Percentiles rank a stretch among this genome's conserved stretches.
Conservation (phyloP, 2,888 invertebrate species). For the Andrena praecox region DNA sequence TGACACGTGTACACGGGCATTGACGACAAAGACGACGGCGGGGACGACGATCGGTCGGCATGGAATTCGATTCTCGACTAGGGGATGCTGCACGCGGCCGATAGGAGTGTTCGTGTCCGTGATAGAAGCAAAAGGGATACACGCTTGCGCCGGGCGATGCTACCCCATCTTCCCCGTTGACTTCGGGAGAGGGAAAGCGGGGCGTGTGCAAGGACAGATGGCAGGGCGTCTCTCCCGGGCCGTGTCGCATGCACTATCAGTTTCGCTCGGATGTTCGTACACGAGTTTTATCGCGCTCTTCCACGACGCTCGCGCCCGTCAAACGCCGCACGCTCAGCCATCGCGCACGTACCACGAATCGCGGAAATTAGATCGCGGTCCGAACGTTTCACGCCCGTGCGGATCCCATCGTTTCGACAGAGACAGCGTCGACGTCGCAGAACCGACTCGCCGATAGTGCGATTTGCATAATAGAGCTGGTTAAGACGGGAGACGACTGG, state of each 20-base stretch:
- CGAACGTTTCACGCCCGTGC: conserved; percentile 7
- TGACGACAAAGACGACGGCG: conserved; percentile 30
- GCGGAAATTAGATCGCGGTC: conserved; percentile 25
- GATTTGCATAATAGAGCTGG: conserved; percentile 38
- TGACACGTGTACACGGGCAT: conserved; percentile 42
- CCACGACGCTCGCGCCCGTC: conserved; percentile 37
- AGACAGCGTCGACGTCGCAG: conserved; percentile 14
- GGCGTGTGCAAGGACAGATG: conserved; percentile 73
- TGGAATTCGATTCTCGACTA: conserved; percentile 65
- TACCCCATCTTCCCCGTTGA: conserved; percentile 68
- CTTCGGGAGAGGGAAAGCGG: conserved; percentile 68
- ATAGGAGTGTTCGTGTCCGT: conserved; percentile 49
- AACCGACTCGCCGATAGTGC: conserved; percentile 23
- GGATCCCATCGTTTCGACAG: conserved; percentile 7
- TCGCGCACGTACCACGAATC: not conserved
- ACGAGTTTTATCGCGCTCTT: conserved; percentile 57
- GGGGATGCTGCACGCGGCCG: conserved; percentile 61
- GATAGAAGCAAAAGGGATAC: conserved; percentile 67
- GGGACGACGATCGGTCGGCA: conserved; percentile 43
- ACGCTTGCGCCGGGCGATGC: conserved; percentile 70
- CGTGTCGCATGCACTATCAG: conserved; percentile 73
- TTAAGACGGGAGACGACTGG: conserved; percentile 2
- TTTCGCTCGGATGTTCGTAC: conserved; percentile 70
- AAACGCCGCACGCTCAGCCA: not conserved
- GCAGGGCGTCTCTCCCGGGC: conserved; percentile 75